phyloP scores from a whole-genome alignment of 2,888 invertebrate genomes.

The Chrysodeixis includens region DNA sequence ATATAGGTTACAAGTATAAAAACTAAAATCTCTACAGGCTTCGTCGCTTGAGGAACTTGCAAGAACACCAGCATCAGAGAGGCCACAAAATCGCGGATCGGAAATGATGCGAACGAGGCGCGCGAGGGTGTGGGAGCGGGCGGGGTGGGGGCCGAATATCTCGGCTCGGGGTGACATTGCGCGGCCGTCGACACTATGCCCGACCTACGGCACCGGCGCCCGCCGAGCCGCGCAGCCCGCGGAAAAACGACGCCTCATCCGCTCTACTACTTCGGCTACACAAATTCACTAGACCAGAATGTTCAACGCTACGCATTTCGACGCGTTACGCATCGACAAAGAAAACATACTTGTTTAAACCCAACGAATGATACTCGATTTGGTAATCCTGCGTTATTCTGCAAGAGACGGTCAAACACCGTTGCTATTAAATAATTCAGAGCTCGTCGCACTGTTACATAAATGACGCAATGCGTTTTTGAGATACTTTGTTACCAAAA shows the following conservation, averaged over 20 bases:
- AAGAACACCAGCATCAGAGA: slow-evolving; percentile 62
- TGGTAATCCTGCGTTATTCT: slow-evolving; percentile 27
- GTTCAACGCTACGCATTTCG: slow-evolving; percentile 30
- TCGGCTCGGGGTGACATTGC: slow-evolving; percentile 86
- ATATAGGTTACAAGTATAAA: slow-evolving; percentile 8
- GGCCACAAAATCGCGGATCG: slow-evolving; percentile 71
- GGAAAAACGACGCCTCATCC: slow-evolving; percentile 74
- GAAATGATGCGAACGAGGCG: slow-evolving; percentile 73
- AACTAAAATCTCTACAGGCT: slow-evolving; percentile 13
- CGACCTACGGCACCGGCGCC: slow-evolving; percentile 80
- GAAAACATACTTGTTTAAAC: slow-evolving; percentile 29
- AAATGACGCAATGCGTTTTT: slow-evolving; percentile 69
- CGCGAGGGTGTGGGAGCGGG: slow-evolving; percentile 50
- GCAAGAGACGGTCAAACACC: slow-evolving; percentile 36
- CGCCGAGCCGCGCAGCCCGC: slow-evolving; percentile 67
- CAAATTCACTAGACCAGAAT: slow-evolving; percentile 45
- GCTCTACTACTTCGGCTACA: slow-evolving; percentile 60
- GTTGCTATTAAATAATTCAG: slow-evolving; percentile 61
- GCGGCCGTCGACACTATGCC: slow-evolving; percentile 84
- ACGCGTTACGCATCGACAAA: slow-evolving; percentile 25
- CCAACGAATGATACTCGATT: slow-evolving; percentile 26
- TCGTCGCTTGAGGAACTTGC: slow-evolving; percentile 20
- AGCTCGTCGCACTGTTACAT: slow-evolving; percentile 66
- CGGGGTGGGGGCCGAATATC: slow-evolving; percentile 73
- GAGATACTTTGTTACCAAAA: slow-evolving; percentile 63